Base-by-base conservation (phyloP, 2,797 vertebrate genomes). In the Channa striata region DNA sequence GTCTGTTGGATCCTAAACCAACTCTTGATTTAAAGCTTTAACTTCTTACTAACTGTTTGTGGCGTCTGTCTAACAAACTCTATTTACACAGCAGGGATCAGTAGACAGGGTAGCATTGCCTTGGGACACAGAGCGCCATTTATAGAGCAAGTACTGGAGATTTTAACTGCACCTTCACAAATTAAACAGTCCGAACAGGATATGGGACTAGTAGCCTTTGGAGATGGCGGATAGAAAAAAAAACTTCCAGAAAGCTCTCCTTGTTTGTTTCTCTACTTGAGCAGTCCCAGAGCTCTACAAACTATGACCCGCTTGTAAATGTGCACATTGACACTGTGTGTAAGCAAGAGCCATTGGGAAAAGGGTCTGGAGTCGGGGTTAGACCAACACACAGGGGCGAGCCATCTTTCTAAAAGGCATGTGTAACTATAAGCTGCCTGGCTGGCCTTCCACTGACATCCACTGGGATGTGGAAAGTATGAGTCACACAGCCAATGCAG, bases 391-490 rank as follows among this genome's bases (percentile, higher is more conserved):
- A 19, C 23, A 0, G 19, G 76, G 53, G 79, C n/a, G 7, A 81
- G 69, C 78, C 76, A 48, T 64, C 74, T 78, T 82, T 85, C 59
- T 66, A 73, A 80, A 75, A 85, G 82, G 69, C 58, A 62, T 79
- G 85, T 81, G 75, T 64, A 72, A 80, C 82, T 81, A 25, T 42
- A 67, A 76, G 78, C 82, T 73, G 79, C 72, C 75, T 80, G 81
- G 74, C 77, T 68, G 83, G 80, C 80, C 85, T 76, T 86, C 78
- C 63, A 79, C 79, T 72, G 77, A 90, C 87, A 90, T 92, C 89
- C 84, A 90, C 82, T 70, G 80, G 91, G 85, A 91, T 89, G 88
- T 93, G 94, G 94, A 94, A 94, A 93, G 66, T 87, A 80, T 94
- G 92, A 94, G 87, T 95, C 94, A 95, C 85, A 52, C 82, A 74